These are phyloP conservation scores for Ophion obscuratus DNA, from an alignment of 2,888 invertebrate species.

Conservation along the genomic window DNA sequence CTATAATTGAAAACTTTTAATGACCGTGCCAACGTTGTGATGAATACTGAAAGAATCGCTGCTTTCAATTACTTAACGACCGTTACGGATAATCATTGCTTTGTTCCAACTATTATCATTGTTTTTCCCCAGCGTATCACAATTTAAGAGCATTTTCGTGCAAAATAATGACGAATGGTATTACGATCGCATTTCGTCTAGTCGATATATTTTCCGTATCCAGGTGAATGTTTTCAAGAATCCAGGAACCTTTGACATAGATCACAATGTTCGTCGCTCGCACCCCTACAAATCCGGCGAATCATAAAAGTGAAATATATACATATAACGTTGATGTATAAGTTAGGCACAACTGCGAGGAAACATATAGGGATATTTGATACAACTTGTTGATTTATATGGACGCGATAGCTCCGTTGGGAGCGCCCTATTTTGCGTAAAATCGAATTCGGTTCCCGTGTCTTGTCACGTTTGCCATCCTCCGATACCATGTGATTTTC, in stretches of 20 bases:
- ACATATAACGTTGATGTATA: constrained; percentile 47
- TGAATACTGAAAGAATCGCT: no score
- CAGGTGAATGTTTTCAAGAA: not conserved
- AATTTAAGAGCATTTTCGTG: no score
- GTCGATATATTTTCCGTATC: constrained; percentile 1
- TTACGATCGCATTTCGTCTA: not conserved
- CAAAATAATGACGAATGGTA: no score
- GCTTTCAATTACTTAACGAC: no score
- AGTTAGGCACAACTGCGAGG: constrained; percentile 30
- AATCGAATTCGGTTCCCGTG: constrained; percentile 33
- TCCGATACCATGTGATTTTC: constrained; percentile 24
- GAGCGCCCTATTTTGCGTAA: constrained; percentile 41
- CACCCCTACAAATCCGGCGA: not conserved
- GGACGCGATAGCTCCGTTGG: constrained; percentile 21
- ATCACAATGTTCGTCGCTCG: constrained; percentile 11
- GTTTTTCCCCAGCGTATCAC: no score
- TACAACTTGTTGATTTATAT: constrained; percentile 51
- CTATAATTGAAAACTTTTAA: no score
- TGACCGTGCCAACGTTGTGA: no score
- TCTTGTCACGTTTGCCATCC: constrained; percentile 25
- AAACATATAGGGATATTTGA: constrained; percentile 40
- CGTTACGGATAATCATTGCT: no score
- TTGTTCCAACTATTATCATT: no score
- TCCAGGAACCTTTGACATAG: not conserved
- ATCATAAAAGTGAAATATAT: constrained; percentile 30